Evolutionary conservation across 2,888 invertebrate species (phyloP).

Genomic region (Hirudinaria manillensis): DNA sequence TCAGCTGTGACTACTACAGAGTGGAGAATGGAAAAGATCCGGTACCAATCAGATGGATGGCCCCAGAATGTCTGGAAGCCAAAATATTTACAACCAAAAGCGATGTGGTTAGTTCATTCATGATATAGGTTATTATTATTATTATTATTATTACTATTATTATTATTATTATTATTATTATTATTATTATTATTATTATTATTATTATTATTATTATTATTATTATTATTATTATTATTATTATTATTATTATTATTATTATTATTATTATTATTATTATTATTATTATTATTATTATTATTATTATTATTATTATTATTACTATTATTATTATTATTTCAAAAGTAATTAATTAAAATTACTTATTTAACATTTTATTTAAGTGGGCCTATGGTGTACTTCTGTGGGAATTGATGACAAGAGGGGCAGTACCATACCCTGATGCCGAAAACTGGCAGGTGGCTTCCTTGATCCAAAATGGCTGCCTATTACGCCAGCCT

Average conservation of each 20-base stretch:
- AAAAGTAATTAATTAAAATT: too few species aligned
- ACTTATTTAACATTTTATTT: too few species aligned
- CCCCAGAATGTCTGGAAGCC: conserved; percentile 35
- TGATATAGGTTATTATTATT: neutral
- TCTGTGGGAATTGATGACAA: conserved; percentile 51
- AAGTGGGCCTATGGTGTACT: conserved; percentile 51
- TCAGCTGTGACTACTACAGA: conserved; percentile 52
- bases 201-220: too few species aligned
- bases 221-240: too few species aligned
- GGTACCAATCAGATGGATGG: conserved; percentile 38
- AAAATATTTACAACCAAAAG: conserved; percentile 36
- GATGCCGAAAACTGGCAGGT: conserved; percentile 34
- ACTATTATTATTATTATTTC: too few species aligned
- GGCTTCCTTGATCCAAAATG: conserved; percentile 19
- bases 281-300: too few species aligned
- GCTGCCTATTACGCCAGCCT: conserved; percentile 21
- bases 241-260: too few species aligned
- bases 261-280: too few species aligned
- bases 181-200: too few species aligned
- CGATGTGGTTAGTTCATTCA: conserved; percentile 35
- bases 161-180: neutral
- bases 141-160: conserved; percentile 4
- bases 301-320: too few species aligned
- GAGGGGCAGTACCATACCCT: conserved; percentile 47
- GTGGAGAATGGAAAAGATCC: conserved; percentile 35